Conservation (phyloP, 1,140 invertebrate species). For the Drosophila bipectinata region DNA sequence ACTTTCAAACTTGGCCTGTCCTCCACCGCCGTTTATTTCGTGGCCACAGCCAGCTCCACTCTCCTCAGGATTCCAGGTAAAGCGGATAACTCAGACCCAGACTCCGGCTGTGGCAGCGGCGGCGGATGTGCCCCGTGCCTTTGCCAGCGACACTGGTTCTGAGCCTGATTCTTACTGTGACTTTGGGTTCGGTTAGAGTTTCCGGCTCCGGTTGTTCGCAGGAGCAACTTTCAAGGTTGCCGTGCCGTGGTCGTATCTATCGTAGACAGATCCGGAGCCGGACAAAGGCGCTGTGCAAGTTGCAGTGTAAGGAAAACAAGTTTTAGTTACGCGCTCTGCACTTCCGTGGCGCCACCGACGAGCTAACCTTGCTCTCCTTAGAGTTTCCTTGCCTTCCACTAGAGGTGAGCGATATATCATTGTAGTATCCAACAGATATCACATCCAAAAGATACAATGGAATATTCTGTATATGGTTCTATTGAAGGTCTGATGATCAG, state of each 20-base stretch:
- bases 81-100: slow-evolving; percentile 15
- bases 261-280: slow-evolving; percentile 6
- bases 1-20: slow-evolving; percentile 38
- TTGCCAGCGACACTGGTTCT: slow-evolving; percentile 8
- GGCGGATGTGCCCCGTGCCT: slow-evolving; percentile 35
- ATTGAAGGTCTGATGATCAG: neutral
- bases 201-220: slow-evolving; percentile 46
- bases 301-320: slow-evolving; percentile 76
- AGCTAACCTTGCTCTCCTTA: slow-evolving; percentile 50
- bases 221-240: slow-evolving; percentile 71
- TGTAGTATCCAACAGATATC: neutral
- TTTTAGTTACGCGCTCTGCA: slow-evolving; percentile 73
- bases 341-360: slow-evolving; percentile 71
- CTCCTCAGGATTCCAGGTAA: slow-evolving; percentile 9
- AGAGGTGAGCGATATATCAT: slow-evolving; percentile 12
- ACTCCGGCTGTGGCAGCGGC: slow-evolving; percentile 1
- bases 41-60: slow-evolving; percentile 2
- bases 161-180: slow-evolving; percentile 29
- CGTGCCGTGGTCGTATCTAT: slow-evolving; percentile 1
- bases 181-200: slow-evolving; percentile 49
- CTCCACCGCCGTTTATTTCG: no score
- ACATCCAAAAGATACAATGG: no score
- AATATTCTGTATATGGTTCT: neutral
- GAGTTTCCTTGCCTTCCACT: slow-evolving; percentile 8
- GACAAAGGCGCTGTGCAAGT: slow-evolving; percentile 29